Conservation (phyloP, 2,888 invertebrate genomes). For the Oxyteleia sp. region DNA sequence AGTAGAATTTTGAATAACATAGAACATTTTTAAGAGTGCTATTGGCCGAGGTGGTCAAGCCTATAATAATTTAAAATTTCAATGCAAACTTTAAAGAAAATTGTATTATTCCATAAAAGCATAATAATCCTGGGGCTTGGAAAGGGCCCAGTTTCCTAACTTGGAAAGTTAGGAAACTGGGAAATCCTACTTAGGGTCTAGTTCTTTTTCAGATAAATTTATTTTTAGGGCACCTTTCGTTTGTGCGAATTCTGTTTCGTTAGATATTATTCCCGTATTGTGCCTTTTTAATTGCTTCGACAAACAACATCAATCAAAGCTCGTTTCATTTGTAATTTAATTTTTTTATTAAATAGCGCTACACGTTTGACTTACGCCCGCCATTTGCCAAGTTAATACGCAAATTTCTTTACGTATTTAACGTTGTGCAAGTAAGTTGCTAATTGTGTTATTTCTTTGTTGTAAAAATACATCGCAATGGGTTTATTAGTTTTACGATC, state of each 20-base stretch:
- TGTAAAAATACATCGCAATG: slow-evolving; percentile 42
- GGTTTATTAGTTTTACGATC: slow-evolving; percentile 45
- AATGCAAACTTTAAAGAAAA: no score
- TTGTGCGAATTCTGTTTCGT: neutral
- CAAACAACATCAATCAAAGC: slow-evolving; percentile 24
- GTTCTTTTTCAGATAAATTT: no score
- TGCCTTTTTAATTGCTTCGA: neutral
- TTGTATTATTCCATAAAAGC: no score
- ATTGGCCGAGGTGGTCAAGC: no score
- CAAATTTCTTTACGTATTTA: neutral
- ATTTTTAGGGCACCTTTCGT: no score
- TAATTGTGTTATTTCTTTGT: slow-evolving; percentile 23
- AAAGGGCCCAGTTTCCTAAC: no score
- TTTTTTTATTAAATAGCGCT: slow-evolving; percentile 5
- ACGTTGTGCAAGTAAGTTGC: slow-evolving; percentile 6
- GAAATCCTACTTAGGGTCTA: no score
- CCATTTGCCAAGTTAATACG: slow-evolving; percentile 3
- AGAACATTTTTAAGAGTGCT: no score
- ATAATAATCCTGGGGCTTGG: no score
- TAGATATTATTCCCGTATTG: neutral
- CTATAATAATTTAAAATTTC: no score
- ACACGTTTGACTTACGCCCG: neutral
- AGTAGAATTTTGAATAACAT: no score
- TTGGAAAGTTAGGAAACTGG: no score
- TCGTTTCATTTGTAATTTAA: slow-evolving; percentile 5